Evolutionary conservation across 2,113 vertebrate genomes (phyloP).

Genomic region (Barnardius zonarius): DNA sequence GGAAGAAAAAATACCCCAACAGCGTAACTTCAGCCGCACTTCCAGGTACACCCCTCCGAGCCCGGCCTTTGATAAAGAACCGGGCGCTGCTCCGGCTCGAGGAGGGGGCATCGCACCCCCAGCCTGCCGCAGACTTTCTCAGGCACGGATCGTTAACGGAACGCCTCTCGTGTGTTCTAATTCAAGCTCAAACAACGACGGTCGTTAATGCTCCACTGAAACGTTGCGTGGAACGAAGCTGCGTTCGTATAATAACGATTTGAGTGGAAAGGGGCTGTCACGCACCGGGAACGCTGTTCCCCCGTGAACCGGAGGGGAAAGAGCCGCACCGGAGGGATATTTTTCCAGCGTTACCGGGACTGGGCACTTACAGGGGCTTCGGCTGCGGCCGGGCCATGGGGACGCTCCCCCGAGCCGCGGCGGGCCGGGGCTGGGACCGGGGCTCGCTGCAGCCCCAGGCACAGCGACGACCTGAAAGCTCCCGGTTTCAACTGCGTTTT

Average conservation of each 20-base stretch:
- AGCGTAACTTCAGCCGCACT: neutral
- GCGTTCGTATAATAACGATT: neutral
- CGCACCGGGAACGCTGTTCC: neutral
- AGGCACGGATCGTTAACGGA: neutral
- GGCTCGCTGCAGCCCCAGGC: neutral
- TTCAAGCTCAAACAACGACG: conserved; percentile 40
- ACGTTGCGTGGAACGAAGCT: neutral
- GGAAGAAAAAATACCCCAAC: neutral
- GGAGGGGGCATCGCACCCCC: neutral
- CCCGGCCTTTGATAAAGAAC: neutral
- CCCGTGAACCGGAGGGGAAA: neutral
- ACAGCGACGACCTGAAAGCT: neutral
- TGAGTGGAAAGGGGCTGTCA: neutral
- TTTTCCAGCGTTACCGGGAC: neutral
- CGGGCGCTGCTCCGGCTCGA: neutral
- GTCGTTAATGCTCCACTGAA: neutral
- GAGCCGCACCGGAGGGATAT: neutral
- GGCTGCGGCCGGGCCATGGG: neutral
- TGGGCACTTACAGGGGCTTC: too few species aligned
- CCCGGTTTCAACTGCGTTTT: neutral
- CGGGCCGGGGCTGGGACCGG: neutral
- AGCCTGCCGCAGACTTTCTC: neutral
- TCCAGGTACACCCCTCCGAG: neutral
- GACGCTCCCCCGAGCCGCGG: neutral
- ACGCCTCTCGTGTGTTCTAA: neutral